Percentiles rank a stretch among this genome's conserved stretches.
phyloP scores from a whole-genome alignment of 1,140 invertebrate genomes.

The Drosophila melanica region DNA sequence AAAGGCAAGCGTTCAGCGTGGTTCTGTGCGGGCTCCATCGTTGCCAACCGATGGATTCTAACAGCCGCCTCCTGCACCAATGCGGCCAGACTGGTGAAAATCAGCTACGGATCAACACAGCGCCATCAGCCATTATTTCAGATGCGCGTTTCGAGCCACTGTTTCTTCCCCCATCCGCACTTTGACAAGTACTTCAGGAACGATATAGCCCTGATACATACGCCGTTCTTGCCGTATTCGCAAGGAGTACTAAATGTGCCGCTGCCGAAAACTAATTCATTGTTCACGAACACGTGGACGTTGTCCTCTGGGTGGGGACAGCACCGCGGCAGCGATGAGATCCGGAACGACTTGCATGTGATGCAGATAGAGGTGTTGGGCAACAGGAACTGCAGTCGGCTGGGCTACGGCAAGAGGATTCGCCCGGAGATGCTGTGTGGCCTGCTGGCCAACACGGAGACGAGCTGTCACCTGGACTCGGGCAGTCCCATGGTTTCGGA shows the following conservation, averaged over 20 bases:
- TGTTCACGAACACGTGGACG: not conserved
- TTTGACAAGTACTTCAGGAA: slow-evolving; percentile 10
- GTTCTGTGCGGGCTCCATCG: slow-evolving; percentile 35
- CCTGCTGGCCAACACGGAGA: slow-evolving; percentile 10
- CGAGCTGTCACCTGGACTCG: slow-evolving; percentile 33
- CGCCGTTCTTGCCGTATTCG: slow-evolving; percentile 4
- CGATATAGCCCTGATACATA: slow-evolving; percentile 33
- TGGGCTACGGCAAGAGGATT: slow-evolving; percentile 19
- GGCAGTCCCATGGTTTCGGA: slow-evolving; percentile 38
- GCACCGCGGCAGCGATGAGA: slow-evolving; percentile 1
- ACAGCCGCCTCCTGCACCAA: slow-evolving; percentile 39
- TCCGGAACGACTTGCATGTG: slow-evolving; percentile 10
- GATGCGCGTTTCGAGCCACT: slow-evolving; percentile 5
- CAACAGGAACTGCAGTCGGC: not conserved
- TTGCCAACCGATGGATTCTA: slow-evolving; percentile 32
- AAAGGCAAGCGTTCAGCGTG: not conserved
- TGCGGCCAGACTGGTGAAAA: slow-evolving; percentile 2
- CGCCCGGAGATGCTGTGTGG: slow-evolving; percentile 17
- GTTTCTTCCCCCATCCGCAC: slow-evolving; percentile 3
- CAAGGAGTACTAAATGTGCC: not conserved
- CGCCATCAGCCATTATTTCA: not conserved
- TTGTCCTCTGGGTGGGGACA: slow-evolving; percentile 35
- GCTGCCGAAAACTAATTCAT: not conserved
- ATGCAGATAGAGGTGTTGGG: slow-evolving; percentile 9
- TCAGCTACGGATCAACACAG: slow-evolving; percentile 6